Percentiles rank a stretch among this genome's conserved stretches.
Conservation (phyloP, 2,113 vertebrate species). For the Mirounga angustirostris region DNA sequence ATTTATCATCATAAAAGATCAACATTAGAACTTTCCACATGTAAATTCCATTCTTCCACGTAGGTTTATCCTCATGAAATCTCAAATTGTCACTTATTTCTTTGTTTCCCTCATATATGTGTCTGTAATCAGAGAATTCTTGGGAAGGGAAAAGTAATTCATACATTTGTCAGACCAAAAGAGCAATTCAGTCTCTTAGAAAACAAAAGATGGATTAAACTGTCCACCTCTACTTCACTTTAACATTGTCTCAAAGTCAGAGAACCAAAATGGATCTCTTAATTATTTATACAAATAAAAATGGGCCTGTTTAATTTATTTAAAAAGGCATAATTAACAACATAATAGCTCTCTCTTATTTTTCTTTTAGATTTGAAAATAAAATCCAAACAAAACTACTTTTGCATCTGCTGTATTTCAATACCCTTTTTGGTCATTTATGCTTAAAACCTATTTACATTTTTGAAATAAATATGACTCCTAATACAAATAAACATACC, state of each 20-base stretch:
- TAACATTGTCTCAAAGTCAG: slow-evolving; percentile 38
- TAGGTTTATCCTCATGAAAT: not conserved
- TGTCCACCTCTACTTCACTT: not conserved
- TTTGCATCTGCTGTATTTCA: not conserved
- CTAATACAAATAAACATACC: not conserved
- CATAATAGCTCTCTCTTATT: not conserved
- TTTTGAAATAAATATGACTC: slow-evolving; percentile 15
- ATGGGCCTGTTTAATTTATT: slow-evolving; percentile 14
- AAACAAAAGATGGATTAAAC: slow-evolving; percentile 57
- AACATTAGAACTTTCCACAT: not conserved
- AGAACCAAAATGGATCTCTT: slow-evolving; percentile 51
- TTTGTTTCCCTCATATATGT: not conserved
- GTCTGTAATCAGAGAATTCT: not conserved
- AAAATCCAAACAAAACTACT: slow-evolving; percentile 41
- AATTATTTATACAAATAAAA: slow-evolving; percentile 64
- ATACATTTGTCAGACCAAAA: slow-evolving; percentile 52
- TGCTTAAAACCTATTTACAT: not conserved
- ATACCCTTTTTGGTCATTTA: not conserved
- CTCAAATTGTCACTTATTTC: not conserved
- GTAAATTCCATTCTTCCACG: not conserved
- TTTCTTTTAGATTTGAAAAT: slow-evolving; percentile 54
- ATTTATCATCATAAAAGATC: not conserved
- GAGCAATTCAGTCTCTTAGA: not conserved
- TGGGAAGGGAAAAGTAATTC: slow-evolving; percentile 5
- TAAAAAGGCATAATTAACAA: slow-evolving; percentile 1